Evolutionary conservation across 1,140 invertebrate species (phyloP), one percentile per base, ranked within the genome.

Genomic region (Cydia strobilella): DNA sequence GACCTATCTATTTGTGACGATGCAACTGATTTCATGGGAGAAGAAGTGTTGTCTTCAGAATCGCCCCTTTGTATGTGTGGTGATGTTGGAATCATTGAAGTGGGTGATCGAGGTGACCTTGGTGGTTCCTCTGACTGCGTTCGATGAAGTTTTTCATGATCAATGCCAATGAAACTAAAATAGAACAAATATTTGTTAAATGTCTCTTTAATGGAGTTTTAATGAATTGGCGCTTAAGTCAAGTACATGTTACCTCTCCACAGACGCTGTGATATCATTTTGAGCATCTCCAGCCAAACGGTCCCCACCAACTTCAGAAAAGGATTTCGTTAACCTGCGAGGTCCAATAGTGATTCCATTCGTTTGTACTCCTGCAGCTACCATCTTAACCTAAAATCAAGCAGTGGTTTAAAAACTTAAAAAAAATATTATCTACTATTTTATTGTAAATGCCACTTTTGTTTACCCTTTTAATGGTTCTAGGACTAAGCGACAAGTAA

Each of bases 321-420:
- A 96, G 79, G 97, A 97, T 90, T 97, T 98, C 15, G 96, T 96
- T 66, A 97, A 91, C 90, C 96, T 96, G 77, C 96, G 94, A 31
- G 84, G 76, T 72, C 93, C 93, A 80, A 94, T 94, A 27, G 95
- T 92, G 23, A 96, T 93, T 1, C 97, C 97, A 91, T 97, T 97
- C 1, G 97, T 98, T 90, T 97, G 97, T 7, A 97, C 97, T 23
- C 96, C 97, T 87, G 97, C 97, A 3, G 97, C 97, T 23, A 97
- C 96, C 95, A 97, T 97, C 87, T 96, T 96, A 51, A 97, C 96
- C 94, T 96, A 84, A 13, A 86, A 80, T 9, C 4, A n/a, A 72
- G 65, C 7, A n/a, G 20, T 23, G 12, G 3, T 23, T 74, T 42
- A 39, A 25, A 9, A 27, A 23, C 48, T 5, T 18, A 0, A 12